Base-by-base conservation (phyloP, 2,888 invertebrate species). In the Mesochorus sp. region DNA sequence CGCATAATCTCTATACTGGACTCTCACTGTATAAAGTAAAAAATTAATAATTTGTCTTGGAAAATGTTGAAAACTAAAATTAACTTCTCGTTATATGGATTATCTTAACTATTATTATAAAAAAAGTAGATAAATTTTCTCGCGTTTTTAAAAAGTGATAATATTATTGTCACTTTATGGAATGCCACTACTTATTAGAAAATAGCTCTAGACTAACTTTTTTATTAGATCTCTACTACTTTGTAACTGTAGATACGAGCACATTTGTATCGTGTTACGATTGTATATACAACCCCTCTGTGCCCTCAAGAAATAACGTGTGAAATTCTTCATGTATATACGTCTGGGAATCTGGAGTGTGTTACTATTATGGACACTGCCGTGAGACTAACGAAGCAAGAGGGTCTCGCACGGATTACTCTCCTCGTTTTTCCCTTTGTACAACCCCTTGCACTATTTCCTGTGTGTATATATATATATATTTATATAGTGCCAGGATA, bases 361-460 rank as follows among this genome's bases (percentile, higher is more conserved):
- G 24, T 44, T 67, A 53, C 44, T 17, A 37, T 68, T 62, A 42
- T 47, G 26, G 14, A 73, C 37, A 39, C 17, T 14, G 37, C 49
- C 73, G 55, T 55, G 55, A 42, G 49, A 53, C 53, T 51, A 44
- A 47, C 44, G 47, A 53, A 67, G 75, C 70, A 49, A 68, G 59
- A 51, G 66, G 66, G 66, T 71, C 47, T 70, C 76, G 37, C 66
- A 53, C 44, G 61, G 62, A 59, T 61, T 59, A 44, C 51, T 21
- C 49, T 44, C 21, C n/a, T n/a, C 42, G 21, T 55, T 51, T 34
- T 26, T 44, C 31, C 47, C 67, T 34, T 39, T 17, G 4, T 42
- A 19, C 70, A 39, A 51, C 51, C 62, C 57, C 49, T 62, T 42
- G 17, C 4, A 57, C 19, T 19, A 19, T 49, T 70, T 70, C 24